Evolutionary conservation across 2,797 vertebrate genomes (phyloP).

Genomic region (Macropodus opercularis): DNA sequence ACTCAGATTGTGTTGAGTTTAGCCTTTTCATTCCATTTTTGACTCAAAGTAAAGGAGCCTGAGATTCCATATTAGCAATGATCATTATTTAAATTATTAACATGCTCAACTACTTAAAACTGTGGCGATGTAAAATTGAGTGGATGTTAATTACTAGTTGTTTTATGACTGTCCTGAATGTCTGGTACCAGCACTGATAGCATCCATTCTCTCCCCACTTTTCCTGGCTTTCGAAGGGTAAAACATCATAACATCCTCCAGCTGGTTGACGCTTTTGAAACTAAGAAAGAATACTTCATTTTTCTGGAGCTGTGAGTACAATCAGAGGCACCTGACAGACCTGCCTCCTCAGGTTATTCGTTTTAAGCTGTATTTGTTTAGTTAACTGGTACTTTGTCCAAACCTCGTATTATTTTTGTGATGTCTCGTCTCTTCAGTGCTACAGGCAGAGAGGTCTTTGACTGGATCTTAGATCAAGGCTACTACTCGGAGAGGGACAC

Average conservation of each 20-base stretch:
- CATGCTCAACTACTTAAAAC: too few species aligned
- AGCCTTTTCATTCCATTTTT: too few species aligned
- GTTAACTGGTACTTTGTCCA: conserved; percentile 20
- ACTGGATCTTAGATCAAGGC: conserved; percentile 99
- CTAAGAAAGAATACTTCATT: conserved; percentile 96
- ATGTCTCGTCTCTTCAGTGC: conserved; percentile 81
- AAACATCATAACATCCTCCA: conserved; percentile 98
- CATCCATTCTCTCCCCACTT: conserved; percentile 6
- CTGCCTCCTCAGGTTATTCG: background rate
- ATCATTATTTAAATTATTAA: too few species aligned
- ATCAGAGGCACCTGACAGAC: conserved; percentile 25
- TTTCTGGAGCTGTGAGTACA: conserved; percentile 96
- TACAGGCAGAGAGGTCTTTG: conserved; percentile 97
- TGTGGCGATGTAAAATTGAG: background rate
- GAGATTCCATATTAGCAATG: too few species aligned
- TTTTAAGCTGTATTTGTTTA: background rate
- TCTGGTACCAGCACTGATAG: conserved; percentile 7
- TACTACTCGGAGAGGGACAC: conserved; percentile 98
- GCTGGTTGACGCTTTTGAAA: conserved; percentile 96
- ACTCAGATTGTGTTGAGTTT: too few species aligned
- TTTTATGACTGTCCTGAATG: background rate
- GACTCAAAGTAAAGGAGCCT: too few species aligned
- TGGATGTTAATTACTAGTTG: background rate
- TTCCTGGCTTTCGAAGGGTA: conserved; percentile 83
- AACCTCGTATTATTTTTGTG: conserved; percentile 10